Base-by-base conservation (phyloP, 2,888 invertebrate genomes). In the Alviniconcha strummeri region DNA sequence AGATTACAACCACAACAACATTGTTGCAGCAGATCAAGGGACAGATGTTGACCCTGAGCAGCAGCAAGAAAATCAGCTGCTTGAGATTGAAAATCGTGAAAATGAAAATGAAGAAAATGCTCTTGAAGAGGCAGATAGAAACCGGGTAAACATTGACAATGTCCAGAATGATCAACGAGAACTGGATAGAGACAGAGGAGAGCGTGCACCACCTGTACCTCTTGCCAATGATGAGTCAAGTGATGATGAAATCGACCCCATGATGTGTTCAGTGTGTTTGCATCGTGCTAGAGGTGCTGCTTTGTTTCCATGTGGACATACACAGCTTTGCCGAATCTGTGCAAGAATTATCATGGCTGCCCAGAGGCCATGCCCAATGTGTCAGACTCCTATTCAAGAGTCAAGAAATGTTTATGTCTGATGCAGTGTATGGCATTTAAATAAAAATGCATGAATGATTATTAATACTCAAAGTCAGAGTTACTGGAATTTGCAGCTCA, bases 101-200 rank as follows among this genome's bases (percentile, higher is more conserved):
- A 88, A 88, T 85, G 89, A 88, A 85, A 87, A 87, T 83, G 88
- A 88, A 83, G 88, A 86, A 78, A 88, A 88, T 67, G 83, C 82
- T 71, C 78, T 85, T 19, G 87, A 87, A 67, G 88, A 88, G 79
- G 87, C 88, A n/a, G 87, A 87, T 75, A 85, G 84, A 67, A 87
- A 85, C 56, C 80, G 86, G 19, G 76, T 85, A 52, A 84, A 84
- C 55, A 83, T 80, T 77, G 86, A 86, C 74, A 86, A 87, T 76
- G 77, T 82, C n/a, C 84, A 80, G 64, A 85, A 87, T 75, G 79
- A 84, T 55, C 84, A 83, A 79, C 55, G 80, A n/a, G 86, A 86
- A 67, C 0, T 82, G 82, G 56, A 83, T 69, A 82, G 82, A 57
- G 82, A 77, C 36, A 67, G 77, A 36, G 64, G 13, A 67, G 64